Conservation (phyloP, 2,797 vertebrate genomes). For the Mus spretus region DNA sequence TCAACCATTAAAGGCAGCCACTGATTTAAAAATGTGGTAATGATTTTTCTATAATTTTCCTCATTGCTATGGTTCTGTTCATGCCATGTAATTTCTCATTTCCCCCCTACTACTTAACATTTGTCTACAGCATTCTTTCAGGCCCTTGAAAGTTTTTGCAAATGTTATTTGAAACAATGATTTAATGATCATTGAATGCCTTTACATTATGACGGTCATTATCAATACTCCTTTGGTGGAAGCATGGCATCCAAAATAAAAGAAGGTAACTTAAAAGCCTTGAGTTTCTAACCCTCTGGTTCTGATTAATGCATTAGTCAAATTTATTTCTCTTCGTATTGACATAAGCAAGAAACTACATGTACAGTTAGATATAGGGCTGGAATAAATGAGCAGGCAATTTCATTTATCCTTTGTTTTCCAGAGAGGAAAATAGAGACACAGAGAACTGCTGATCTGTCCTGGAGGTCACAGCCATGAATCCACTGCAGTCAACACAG, state of each 20-base stretch:
- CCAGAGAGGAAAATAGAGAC: neutral
- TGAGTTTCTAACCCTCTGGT: neutral
- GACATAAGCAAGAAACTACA: conserved; percentile 20
- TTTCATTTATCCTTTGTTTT: neutral
- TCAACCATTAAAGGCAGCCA: neutral
- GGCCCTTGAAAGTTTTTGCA: neutral
- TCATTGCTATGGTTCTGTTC: neutral
- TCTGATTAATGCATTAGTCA: conserved; percentile 33
- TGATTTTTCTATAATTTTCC: neutral
- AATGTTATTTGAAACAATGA: conserved; percentile 8
- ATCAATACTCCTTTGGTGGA: neutral
- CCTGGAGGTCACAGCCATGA: neutral
- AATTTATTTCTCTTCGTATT: conserved; percentile 7
- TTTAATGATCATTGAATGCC: neutral
- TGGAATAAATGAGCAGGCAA: neutral
- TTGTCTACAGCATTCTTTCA: neutral
- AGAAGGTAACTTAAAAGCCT: neutral
- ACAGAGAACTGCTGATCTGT: neutral
- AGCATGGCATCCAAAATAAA: neutral
- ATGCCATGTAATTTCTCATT: neutral
- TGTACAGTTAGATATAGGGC: neutral
- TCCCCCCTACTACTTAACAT: neutral
- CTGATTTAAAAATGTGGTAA: neutral
- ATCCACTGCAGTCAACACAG: neutral
- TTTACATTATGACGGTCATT: neutral